Evolutionary conservation across 2,888 invertebrate genomes (phyloP), one percentile per base, ranked within the genome.

Genomic region (Hermaeophaga mercurialis): DNA sequence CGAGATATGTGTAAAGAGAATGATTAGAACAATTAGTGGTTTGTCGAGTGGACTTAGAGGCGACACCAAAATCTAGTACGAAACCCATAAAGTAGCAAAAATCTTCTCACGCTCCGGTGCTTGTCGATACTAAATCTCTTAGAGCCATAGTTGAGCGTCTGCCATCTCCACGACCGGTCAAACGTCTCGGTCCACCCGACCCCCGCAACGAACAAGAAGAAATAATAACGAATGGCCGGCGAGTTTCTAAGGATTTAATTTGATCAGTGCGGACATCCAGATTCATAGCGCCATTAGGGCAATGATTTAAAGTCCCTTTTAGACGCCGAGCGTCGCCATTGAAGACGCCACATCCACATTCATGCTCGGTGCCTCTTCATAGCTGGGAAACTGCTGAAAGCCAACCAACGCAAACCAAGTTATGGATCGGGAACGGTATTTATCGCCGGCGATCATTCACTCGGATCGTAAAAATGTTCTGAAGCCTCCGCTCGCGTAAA

Each of bases 281-380:
- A 79, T 79, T 78, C 78, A 79, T 79, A 77, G 78, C 76, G 74
- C 79, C 79, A 79, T 79, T 79, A 78, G 75, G 70, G 67, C 72
- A 73, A 77, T 78, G 78, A 78, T 78, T 72, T 77, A 78, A 73
- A 75, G 74, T 71, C 73, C n/a, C 77, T 76, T 77, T 76, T 76
- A 75, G 75, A 73, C 70, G 73, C 70, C 69, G 73, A 66, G 62
- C 61, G 66, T 59, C 66, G 66, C 65, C 64, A 66, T 68, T 67
- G 66, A 64, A 68, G 68, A 68, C 68, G 68, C 67, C 68, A 61
- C 33, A 45, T 60, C 59, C 60, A 58, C 65, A 62, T 65, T 61
- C 65, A 59, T 58, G 54, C 56, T 56, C 58, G 17, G 45, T 55
- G 56, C 49, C n/a, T 54, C 58, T 54, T 55, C 58, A 50, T 49